Base-by-base conservation (phyloP, 2,888 invertebrate species). In the Hypolimnas misippus region DNA sequence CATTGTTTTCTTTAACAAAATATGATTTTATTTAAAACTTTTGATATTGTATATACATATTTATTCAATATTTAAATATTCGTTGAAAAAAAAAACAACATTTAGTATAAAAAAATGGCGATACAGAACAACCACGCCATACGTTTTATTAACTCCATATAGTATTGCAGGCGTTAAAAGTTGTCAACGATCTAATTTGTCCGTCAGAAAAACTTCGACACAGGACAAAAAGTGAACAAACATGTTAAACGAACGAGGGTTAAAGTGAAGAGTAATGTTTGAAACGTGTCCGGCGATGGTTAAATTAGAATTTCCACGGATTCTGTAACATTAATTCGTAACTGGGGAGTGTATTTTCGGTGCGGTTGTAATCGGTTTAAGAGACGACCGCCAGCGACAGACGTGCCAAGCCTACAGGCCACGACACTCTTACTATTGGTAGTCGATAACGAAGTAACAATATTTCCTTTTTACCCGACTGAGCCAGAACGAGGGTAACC, bases 351-450 rank as follows among this genome's bases (percentile, higher is more conserved):
- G 78, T 79, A 78, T 83, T 83, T 84, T 75, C 78, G 71, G 67
- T 76, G 76, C 73, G 76, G 76, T 70, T 70, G 75, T 83, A 86
- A 87, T 86, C 83, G 79, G 81, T 82, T 87, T 84, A 82, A 78
- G 71, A 73, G 74, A 69, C 73, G 66, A 57, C 61, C 63, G 65
- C 60, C 73, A 67, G 68, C 71, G 70, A 66, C 69, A 74, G 73
- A 84, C 84, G 85, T 85, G 86, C 75, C 73, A 66, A 66, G 82
- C 82, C 77, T 80, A 78, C 73, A 64, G 55, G 62, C 52, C 65
- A 38, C 31, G 56, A 58, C 21, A 16, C 19, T 57, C 62, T 44
- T 64, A 65, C 66, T 44, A 62, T 10, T 16, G 53, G 46, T 42
- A 46, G n/a, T 58, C 64, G 57, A 60, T 55, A n/a, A 17, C 16